Base-by-base conservation (phyloP, 2,888 invertebrate species). In the Pelosia muscerda region DNA sequence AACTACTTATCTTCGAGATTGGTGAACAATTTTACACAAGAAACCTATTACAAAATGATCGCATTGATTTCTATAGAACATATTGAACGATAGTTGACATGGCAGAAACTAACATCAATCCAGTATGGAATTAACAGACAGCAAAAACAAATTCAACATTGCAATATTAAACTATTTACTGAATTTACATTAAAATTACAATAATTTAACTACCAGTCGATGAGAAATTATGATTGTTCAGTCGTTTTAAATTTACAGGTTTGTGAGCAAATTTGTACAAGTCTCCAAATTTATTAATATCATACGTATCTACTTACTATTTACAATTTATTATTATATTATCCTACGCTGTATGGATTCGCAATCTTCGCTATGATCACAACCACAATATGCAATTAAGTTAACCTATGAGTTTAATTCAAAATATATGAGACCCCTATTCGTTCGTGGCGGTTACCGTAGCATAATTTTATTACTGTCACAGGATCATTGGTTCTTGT, bases 241-340 rank as follows among this genome's bases (percentile, higher is more conserved):
- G 94, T 94, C 94, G 86, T 94, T 92, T 93, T 90, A 84, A 93
- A 92, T 90, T 90, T 92, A 93, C 92, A 92, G 84, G 84, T 86
- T 88, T 86, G 87, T 94, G 94, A 95, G 94, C 94, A 94, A 81
- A 89, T 92, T 95, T 95, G 94, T 95, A 95, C 94, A 95, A 92
- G 89, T 92, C 89, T 93, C 92, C 90, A 92, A 94, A 94, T 93
- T 89, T 88, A 88, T 90, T 88, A 88, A 87, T 88, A 90, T 87
- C 79, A 84, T 90, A 89, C 84, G 89, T 87, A 86, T 78, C 87
- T 91, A 90, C 81, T 86, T 87, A 85, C 83, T 90, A 92, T 92
- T 86, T 94, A 93, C 92, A 93, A 75, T 80, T n/a, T 82, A 85
- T 81, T 74, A 80, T 81, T 78, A 81, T 74, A 75, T 77, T 71